Percentiles rank a stretch among this genome's conserved stretches.
Conservation (phyloP, 2,113 vertebrate species). For the Paradisaea rubra region DNA sequence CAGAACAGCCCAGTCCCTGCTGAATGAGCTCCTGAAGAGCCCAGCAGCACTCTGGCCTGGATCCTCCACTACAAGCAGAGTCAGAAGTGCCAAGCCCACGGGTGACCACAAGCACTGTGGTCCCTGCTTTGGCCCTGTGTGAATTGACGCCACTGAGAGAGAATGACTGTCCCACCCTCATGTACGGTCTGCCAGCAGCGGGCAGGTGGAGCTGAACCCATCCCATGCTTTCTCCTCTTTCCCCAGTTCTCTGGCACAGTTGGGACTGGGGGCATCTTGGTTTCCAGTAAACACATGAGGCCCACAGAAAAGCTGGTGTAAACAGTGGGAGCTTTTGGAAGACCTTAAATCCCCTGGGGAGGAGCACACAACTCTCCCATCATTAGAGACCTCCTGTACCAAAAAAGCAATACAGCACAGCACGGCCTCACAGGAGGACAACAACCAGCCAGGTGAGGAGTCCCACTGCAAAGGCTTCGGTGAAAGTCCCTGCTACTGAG, state of each 20-base stretch:
- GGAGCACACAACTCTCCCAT: neutral
- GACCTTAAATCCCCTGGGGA: neutral
- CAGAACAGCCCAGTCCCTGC: neutral
- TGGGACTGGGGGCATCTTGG: neutral
- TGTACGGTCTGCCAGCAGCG: rapidly evolving
- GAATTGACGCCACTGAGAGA: rapidly evolving
- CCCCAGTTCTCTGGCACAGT: neutral
- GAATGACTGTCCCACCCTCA: rapidly evolving
- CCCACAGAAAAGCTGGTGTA: neutral
- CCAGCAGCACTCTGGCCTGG: neutral
- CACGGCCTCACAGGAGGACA: neutral
- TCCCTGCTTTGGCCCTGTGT: neutral
- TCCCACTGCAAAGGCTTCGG: neutral
- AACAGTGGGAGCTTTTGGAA: neutral
- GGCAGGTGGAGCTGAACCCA: neutral
- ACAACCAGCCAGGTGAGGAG: rapidly evolving
- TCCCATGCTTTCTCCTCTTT: rapidly evolving
- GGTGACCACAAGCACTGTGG: neutral
- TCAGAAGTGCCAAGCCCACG: neutral
- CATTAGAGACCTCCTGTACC: neutral
- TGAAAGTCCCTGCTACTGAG: neutral
- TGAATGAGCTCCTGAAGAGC: rapidly evolving
- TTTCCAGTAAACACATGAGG: neutral
- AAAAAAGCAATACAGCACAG: neutral
- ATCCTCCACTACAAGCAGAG: neutral